Evolutionary conservation across 2,113 vertebrate genomes (phyloP).

Genomic region (Alexandromys fortis): DNA sequence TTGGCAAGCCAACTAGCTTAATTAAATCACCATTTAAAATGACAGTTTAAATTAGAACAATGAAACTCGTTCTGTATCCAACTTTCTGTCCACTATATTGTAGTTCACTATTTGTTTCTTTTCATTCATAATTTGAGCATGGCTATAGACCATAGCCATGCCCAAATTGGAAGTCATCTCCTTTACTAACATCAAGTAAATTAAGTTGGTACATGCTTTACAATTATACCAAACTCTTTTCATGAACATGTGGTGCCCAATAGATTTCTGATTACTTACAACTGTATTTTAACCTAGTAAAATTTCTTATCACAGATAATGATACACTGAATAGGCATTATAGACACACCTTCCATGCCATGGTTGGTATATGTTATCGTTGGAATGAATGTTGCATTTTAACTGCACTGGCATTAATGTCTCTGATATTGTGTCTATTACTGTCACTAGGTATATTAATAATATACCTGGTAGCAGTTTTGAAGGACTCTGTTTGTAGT

Average conservation of each 20-base stretch:
- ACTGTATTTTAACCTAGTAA: constrained; percentile 61
- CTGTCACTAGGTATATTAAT: constrained; percentile 56
- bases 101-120: background rate
- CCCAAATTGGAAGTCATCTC: background rate
- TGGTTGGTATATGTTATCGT: constrained; percentile 45
- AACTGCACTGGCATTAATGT: constrained; percentile 51
- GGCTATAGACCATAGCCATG: background rate
- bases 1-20: background rate
- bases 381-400: constrained; percentile 49
- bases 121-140: constrained; percentile 6
- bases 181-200: background rate
- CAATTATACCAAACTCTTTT: background rate
- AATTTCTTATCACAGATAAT: constrained; percentile 64
- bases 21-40: constrained; percentile 1
- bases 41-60: constrained; percentile 22
- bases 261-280: constrained; percentile 50
- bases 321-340: constrained; percentile 29
- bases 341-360: background rate
- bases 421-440: constrained; percentile 59
- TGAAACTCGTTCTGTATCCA: background rate
- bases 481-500: background rate
- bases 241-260: constrained; percentile 3
- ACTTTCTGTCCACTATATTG: background rate
- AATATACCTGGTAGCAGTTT: background rate
- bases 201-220: background rate